A percentile compares a stretch with the other conserved stretches of the same genome.
These are phyloP conservation scores for Drosophila bipectinata DNA, from an alignment of 1,140 invertebrate genomes.

Conservation along the genomic window DNA sequence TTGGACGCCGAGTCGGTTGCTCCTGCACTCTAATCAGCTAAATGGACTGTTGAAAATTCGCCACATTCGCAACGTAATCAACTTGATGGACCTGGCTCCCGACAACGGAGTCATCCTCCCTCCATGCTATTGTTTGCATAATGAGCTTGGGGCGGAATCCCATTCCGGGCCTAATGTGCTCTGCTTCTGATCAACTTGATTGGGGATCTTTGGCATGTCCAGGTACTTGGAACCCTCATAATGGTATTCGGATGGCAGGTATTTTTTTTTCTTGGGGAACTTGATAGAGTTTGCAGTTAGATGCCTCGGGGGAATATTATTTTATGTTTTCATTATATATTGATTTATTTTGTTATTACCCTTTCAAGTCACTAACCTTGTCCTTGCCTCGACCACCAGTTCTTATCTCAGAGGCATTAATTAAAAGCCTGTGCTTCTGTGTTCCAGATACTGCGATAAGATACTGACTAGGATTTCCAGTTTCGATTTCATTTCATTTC, in stretches of 20 bases:
- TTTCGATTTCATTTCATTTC: slow-evolving; percentile 13
- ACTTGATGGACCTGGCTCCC: slow-evolving; percentile 12
- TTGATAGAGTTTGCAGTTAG: slow-evolving; percentile 30
- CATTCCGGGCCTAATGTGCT: slow-evolving; percentile 71
- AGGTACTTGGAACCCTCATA: slow-evolving; percentile 57
- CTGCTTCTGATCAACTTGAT: slow-evolving; percentile 64
- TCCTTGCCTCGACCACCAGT: background rate
- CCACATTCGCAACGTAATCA: slow-evolving; percentile 49
- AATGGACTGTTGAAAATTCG: slow-evolving; percentile 82
- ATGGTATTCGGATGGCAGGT: slow-evolving; percentile 10
- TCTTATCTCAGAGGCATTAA: slow-evolving; percentile 53
- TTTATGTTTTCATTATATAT: background rate
- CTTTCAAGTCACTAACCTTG: slow-evolving; percentile 1
- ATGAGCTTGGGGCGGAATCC: slow-evolving; percentile 45
- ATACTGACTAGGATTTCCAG: slow-evolving; percentile 41
- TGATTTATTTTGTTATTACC: slow-evolving; percentile 7
- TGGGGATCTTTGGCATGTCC: slow-evolving; percentile 47
- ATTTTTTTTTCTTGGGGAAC: background rate
- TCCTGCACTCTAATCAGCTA: slow-evolving; percentile 74
- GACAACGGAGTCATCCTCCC: slow-evolving; percentile 7
- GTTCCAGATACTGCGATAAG: slow-evolving; percentile 62
- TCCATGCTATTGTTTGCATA: slow-evolving; percentile 65
- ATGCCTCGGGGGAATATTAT: slow-evolving; percentile 11
- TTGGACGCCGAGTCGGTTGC: slow-evolving; percentile 8
- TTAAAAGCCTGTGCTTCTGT: slow-evolving; percentile 47